Evolutionary conservation across 2,113 vertebrate genomes (phyloP).

Genomic region (Siniperca chuatsi): DNA sequence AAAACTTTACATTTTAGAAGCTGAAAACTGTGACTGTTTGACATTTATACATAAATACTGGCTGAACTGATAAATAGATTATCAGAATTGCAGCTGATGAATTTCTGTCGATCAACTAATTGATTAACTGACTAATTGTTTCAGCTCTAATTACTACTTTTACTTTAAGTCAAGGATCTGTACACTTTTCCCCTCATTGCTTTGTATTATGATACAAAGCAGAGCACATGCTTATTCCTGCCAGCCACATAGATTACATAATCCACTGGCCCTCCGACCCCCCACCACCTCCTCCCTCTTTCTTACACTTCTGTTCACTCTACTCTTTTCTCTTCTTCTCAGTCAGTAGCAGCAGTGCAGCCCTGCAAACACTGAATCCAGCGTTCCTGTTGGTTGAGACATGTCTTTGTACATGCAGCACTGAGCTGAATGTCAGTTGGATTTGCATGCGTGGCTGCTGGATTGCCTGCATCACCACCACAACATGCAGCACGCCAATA

Average conservation of each 20-base stretch:
- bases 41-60: background rate
- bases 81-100: background rate
- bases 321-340: constrained; percentile 5
- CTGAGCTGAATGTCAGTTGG: background rate
- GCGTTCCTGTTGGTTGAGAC: background rate
- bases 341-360: constrained; percentile 2
- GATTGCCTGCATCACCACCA: background rate
- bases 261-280: constrained; percentile 16
- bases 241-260: constrained; percentile 57
- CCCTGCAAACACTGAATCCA: background rate
- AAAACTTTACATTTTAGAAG: background rate
- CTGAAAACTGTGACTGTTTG: background rate
- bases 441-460: constrained; percentile 10
- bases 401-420: background rate
- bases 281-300: constrained; percentile 19
- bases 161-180: background rate
- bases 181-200: background rate
- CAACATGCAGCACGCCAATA: background rate
- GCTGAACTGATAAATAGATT: background rate
- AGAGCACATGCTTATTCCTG: constrained; percentile 25
- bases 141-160: background rate
- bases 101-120: background rate
- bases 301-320: constrained; percentile 24
- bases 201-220: constrained; percentile 15
- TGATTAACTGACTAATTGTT: background rate